A percentile compares a stretch with the other conserved stretches of the same genome.
Evolutionary conservation across 2,113 vertebrate species (phyloP).

Genomic region (Ptilonorhynchus violaceus): DNA sequence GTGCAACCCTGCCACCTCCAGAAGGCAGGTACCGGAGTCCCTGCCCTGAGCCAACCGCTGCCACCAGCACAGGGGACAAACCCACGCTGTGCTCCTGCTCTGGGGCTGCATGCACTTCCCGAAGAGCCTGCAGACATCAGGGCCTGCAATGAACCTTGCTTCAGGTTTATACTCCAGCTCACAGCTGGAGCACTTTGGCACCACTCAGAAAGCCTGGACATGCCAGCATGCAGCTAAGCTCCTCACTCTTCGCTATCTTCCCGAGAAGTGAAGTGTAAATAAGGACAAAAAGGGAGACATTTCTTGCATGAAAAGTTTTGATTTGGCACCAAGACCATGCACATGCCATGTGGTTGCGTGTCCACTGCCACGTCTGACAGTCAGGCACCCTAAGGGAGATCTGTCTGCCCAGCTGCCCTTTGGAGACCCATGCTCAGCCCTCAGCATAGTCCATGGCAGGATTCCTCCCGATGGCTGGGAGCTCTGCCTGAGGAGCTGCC

Average conservation of each 20-base stretch:
- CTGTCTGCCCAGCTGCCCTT: not conserved
- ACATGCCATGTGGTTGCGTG: too few relatives aligned
- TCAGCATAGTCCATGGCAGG: accelerated
- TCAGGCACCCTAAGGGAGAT: not conserved
- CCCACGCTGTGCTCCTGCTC: not conserved
- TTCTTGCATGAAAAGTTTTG: not conserved
- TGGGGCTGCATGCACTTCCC: not conserved
- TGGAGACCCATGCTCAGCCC: not conserved
- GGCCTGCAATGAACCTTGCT: not conserved
- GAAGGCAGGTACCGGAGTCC: not conserved
- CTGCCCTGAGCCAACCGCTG: not conserved
- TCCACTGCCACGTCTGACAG: not conserved
- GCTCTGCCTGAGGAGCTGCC: not conserved
- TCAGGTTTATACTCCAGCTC: not conserved
- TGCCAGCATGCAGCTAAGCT: not conserved
- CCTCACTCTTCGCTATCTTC: not conserved
- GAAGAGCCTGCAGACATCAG: not conserved
- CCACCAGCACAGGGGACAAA: not conserved
- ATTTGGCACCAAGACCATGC: not conserved
- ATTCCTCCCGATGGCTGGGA: accelerated
- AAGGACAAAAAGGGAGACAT: not conserved
- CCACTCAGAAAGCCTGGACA: not conserved
- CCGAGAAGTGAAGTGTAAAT: not conserved
- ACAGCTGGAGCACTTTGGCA: not conserved
- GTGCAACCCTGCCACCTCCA: not conserved